Evolutionary conservation across 1,140 invertebrate species (phyloP).

Genomic region (Formica selysi): DNA sequence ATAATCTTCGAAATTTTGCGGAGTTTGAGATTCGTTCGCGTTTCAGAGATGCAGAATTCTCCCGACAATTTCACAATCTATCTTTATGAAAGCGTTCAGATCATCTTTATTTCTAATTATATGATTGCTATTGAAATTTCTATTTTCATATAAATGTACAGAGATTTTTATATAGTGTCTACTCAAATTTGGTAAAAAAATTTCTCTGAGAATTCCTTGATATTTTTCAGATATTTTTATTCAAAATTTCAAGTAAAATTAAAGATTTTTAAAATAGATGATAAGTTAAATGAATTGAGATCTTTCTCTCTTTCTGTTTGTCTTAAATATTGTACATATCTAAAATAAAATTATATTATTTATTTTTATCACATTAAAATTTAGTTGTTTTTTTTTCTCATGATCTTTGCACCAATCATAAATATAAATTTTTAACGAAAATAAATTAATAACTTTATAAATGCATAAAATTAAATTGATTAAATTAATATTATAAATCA

Average conservation of each 20-base stretch:
- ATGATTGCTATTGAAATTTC: background rate
- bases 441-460: background rate
- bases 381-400: no score
- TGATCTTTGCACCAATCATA: background rate
- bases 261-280: no score
- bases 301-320: no score
- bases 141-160: background rate
- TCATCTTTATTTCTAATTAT: background rate
- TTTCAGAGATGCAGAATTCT: slow-evolving; percentile 13
- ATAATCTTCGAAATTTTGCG: no score
- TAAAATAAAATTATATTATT: no score
- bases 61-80: background rate
- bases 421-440: background rate
- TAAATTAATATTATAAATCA: background rate
- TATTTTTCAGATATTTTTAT: no score
- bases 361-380: no score
- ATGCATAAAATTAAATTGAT: background rate
- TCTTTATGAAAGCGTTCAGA: background rate
- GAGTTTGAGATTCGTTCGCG: background rate
- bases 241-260: no score
- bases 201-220: no score
- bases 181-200: no score
- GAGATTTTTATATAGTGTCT: background rate
- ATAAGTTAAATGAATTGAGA: no score
- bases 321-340: no score